Base-by-base conservation (phyloP, 2,113 vertebrate species). In the Burhinus bistriatus region DNA sequence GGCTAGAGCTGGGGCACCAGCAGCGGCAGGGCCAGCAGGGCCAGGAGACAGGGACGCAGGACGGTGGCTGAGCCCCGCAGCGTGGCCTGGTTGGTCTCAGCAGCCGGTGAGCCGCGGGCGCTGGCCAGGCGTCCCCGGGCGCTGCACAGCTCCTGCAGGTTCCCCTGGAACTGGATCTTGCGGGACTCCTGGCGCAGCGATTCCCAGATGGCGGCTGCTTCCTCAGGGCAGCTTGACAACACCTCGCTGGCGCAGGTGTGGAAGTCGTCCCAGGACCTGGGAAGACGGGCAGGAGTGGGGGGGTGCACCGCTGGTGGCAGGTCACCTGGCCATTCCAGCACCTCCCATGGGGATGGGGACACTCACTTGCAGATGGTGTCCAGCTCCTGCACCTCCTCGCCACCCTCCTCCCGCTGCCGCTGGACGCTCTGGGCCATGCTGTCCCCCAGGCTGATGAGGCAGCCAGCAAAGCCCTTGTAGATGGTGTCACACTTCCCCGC, bases 261-360 rank as follows among this genome's bases (percentile, higher is more conserved):
- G 95, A 99, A 99, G 19, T 99, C 98, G 20, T 99, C 99, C 99
- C 99, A 99, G 36, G 99, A 99, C 95, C 99, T 99, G 97, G 76
- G 79, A 85, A 78, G 19, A 93, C 2, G 34, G 75, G 61, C 32
- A 5, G 72, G 59, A 36, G 15, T 19, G 8, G 12, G 38, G 38
- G 10, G 12, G 38, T n/a, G 27, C 22, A 45, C 2, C 7, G 6
- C 66, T 10, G 83, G 82, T 1, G 55, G 64, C 38, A 2, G 38
- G 34, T 66, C 66, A 12, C 45, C 45, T 8, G 2, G 7, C 75
- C 15, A 1, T 9, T 15, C 84, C 44, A 32, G 55, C 78, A 36
- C 59, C 52, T 65, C 83, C 49, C 68, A 1, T 4, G 0, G 49
- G 79, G 71, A 49, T 1, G 3, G 49, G 23, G 27, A n/a, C 81